Conservation (phyloP, 2,797 vertebrate genomes). For the Neostethus bicornis region DNA sequence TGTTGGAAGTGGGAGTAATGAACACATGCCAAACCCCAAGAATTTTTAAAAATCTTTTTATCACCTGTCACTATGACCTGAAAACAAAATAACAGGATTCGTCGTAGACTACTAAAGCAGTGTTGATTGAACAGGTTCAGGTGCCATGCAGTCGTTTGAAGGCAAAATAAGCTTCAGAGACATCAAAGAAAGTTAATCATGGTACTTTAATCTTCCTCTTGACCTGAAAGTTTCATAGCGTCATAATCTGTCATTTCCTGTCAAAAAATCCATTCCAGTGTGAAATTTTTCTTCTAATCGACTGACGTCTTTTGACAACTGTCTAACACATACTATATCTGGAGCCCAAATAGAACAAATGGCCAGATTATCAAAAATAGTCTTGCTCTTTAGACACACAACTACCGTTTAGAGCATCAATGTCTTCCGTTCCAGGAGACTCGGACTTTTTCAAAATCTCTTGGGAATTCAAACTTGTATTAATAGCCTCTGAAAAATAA, state of each 20-base stretch:
- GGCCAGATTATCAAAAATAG: not conserved
- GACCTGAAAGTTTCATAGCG: not conserved
- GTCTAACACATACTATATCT: conserved; percentile 4
- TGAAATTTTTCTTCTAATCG: conserved; percentile 2
- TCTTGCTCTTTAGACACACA: no score
- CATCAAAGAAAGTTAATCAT: conserved; percentile 7
- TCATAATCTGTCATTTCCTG: conserved; percentile 2
- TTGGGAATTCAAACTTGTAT: no score
- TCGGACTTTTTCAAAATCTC: no score
- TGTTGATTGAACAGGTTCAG: conserved; percentile 3
- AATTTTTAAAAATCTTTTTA: conserved; percentile 25
- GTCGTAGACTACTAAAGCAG: conserved; percentile 12
- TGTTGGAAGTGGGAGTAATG: conserved; percentile 15
- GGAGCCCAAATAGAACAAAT: not conserved
- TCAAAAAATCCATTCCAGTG: conserved; percentile 6
- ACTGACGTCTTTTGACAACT: conserved; percentile 5
- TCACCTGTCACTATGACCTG: conserved; percentile 5
- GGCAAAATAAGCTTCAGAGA: conserved; percentile 11
- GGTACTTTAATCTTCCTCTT: not conserved
- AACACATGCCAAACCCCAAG: conserved; percentile 28
- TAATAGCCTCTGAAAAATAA: no score
- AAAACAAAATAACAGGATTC: conserved; percentile 17
- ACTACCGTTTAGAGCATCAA: no score
- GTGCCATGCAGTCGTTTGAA: not conserved
- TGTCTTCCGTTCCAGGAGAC: no score